Evolutionary conservation across 2,113 vertebrate species (phyloP).

Genomic region (Piprites chloris): DNA sequence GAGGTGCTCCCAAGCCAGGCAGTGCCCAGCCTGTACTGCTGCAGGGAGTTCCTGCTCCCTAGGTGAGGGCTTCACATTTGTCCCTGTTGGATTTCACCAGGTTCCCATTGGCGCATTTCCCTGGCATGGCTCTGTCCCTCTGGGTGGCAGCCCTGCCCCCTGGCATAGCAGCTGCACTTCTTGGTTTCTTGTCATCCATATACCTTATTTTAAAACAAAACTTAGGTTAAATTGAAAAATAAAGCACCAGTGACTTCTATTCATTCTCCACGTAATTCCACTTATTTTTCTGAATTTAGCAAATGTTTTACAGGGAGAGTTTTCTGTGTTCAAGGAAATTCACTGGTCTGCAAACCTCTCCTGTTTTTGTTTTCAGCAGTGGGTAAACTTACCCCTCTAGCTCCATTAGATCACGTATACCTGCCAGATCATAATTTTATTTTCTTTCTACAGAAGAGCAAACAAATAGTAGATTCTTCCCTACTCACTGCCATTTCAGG

Average conservation of each 20-base stretch:
- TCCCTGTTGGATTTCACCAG: background rate
- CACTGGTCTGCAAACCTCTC: background rate
- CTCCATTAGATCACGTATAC: background rate
- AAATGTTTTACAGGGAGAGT: background rate
- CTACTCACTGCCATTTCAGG: background rate
- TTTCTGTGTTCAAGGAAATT: background rate
- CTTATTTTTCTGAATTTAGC: background rate
- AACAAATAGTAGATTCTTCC: background rate
- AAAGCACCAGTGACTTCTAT: background rate
- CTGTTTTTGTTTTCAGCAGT: background rate
- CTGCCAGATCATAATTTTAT: background rate
- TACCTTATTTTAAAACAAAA: background rate
- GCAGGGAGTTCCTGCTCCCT: background rate
- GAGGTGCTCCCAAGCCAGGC: background rate
- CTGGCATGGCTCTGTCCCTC: background rate
- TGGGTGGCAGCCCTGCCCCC: background rate
- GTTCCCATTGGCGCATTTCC: accelerated
- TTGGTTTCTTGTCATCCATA: background rate
- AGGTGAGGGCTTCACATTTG: background rate
- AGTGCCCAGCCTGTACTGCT: accelerated
- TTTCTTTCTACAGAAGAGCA: background rate
- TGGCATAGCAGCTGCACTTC: background rate
- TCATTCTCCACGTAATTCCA: background rate
- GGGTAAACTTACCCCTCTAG: background rate
- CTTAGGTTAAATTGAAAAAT: background rate